Base-by-base conservation (phyloP, 2,113 vertebrate species). In the Phalacrocorax brasilianus region DNA sequence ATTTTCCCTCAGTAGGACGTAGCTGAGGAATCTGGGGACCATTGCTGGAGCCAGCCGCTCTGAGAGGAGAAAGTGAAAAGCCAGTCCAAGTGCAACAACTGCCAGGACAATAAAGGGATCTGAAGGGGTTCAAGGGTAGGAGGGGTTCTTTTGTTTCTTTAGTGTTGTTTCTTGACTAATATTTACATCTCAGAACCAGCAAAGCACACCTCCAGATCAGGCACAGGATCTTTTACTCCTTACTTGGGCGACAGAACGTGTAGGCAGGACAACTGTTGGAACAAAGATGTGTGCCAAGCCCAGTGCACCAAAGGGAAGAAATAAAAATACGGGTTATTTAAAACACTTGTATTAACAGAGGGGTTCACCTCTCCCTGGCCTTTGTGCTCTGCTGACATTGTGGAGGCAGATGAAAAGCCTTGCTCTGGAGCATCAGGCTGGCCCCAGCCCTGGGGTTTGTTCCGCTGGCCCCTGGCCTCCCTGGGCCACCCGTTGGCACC, bases 1-100 rank as follows among this genome's bases (percentile, higher is more conserved):
- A 96, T 97, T 97, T 97, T 97, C 59, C 79, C 97, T 97, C 97
- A 96, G 96, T 97, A 88, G 97, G 97, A 97, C 35, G 13, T 89
- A 96, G 80, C 93, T 97, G 83, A 94, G 95, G 96, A 97, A 97
- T 97, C 96, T 93, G 70, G 81, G 89, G 94, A 95, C 67, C 27
- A 17, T 91, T 59, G 95, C 85, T 88, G 75, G 59, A 96, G 95
- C 93, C 96, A 97, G 89, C 76, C n/a, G 26, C 82, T 94, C 85
- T 63, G 78, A 96, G 95, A 96, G 67, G 77, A 94, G 92, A 96
- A 81, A 85, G 92, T 18, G 6, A 88, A 87, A 59, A 95, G 62
- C 79, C 85, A 66, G 91, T 95, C 95, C 97, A 97, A 98, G 82
- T 85, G 93, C 87, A 98, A 98, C 96, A 97, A 95, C 90, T 85